Percentiles rank a stretch among this genome's conserved stretches.
Evolutionary conservation across 2,888 invertebrate genomes (phyloP).

Genomic region (Calliphora vomitoria): DNA sequence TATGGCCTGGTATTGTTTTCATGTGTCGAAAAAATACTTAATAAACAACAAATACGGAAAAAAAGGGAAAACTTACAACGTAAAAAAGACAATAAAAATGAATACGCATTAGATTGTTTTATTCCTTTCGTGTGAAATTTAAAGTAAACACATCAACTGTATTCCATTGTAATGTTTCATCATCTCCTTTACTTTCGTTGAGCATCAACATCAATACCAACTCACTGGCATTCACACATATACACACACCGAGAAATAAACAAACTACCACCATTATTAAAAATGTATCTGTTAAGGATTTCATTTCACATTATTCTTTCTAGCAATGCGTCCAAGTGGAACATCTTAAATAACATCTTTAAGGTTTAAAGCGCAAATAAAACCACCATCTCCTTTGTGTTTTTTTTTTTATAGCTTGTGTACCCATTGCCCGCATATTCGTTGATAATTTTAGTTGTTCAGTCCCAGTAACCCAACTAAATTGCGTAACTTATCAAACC

Average conservation of each 20-base stretch:
- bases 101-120: slow-evolving; percentile 64
- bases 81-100: slow-evolving; percentile 56
- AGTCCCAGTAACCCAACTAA: slow-evolving; percentile 68
- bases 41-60: background rate
- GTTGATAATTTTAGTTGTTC: slow-evolving; percentile 32
- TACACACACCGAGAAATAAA: background rate
- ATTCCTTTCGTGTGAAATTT: slow-evolving; percentile 56
- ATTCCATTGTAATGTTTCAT: slow-evolving; percentile 4
- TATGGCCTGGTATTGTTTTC: slow-evolving; percentile 35
- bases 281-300: slow-evolving; percentile 46
- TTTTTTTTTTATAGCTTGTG: background rate
- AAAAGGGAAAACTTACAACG: slow-evolving; percentile 35
- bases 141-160: slow-evolving; percentile 27
- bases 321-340: slow-evolving; percentile 57
- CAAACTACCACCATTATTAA: slow-evolving; percentile 52
- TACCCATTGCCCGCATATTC: slow-evolving; percentile 67
- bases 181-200: slow-evolving; percentile 32
- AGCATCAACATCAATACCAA: slow-evolving; percentile 26
- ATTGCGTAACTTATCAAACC: slow-evolving; percentile 42
- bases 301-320: slow-evolving; percentile 33
- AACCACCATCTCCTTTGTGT: slow-evolving; percentile 27
- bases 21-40: slow-evolving; percentile 27
- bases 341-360: slow-evolving; percentile 67
- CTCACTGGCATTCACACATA: background rate
- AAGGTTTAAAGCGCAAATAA: slow-evolving; percentile 56